Conservation (phyloP, 2,113 vertebrate genomes). For the Litocranius walleri region DNA sequence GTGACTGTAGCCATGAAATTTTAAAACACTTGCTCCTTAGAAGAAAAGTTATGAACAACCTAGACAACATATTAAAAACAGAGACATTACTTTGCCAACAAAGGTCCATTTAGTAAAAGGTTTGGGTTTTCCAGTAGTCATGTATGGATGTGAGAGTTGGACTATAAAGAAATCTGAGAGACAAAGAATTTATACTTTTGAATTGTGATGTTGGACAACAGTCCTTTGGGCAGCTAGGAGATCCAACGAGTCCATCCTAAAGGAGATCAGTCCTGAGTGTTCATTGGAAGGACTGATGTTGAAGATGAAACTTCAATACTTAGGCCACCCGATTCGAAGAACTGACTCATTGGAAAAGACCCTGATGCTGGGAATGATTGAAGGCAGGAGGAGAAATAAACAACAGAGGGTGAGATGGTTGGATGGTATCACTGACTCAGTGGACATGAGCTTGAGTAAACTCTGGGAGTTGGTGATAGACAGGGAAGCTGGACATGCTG, state of each 20-base stretch:
- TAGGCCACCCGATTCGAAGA: background rate
- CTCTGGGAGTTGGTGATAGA: background rate
- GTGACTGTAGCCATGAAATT: background rate
- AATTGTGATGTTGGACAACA: background rate
- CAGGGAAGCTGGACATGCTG: fast-evolving
- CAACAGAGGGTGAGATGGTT: background rate
- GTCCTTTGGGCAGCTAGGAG: background rate
- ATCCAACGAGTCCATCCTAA: background rate
- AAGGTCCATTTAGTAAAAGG: background rate
- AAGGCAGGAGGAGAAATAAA: background rate
- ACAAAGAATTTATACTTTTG: background rate
- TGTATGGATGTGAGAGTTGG: background rate
- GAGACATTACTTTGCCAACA: background rate
- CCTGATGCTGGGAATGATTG: background rate
- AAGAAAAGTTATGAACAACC: background rate
- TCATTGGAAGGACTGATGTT: background rate
- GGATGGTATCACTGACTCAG: background rate
- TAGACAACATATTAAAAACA: background rate
- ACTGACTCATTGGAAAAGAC: background rate
- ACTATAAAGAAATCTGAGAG: background rate
- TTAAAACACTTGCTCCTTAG: background rate
- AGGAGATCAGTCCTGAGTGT: background rate
- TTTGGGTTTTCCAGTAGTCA: background rate
- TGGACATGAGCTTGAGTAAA: background rate
- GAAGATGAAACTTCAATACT: background rate